Percentiles rank a stretch among this genome's conserved stretches.
Conservation (phyloP, 2,888 invertebrate species). For the Muscina levida region DNA sequence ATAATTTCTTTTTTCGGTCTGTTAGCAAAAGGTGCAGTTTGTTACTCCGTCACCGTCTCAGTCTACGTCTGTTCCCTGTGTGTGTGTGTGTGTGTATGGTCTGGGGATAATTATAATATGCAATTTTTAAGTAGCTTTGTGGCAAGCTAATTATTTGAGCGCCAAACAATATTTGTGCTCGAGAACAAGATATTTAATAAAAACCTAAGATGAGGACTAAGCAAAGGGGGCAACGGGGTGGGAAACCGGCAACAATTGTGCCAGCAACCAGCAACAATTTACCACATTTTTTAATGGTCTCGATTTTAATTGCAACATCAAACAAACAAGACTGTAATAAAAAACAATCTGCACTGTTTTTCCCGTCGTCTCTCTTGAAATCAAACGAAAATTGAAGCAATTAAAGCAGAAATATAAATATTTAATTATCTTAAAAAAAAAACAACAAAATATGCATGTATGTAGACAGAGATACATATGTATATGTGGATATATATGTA, state of each 20-base stretch:
- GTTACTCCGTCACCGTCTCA: background rate
- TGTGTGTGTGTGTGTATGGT: background rate
- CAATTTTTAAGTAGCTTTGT: slow-evolving; percentile 32
- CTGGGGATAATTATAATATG: slow-evolving; percentile 34
- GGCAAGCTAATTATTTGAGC: slow-evolving; percentile 25
- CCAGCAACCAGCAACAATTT: slow-evolving; percentile 33
- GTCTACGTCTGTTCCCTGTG: background rate
- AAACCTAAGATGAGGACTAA: background rate
- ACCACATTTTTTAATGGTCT: slow-evolving; percentile 63
- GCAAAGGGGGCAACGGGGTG: background rate
- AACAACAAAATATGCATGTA: too few relatives aligned
- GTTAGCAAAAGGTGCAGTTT: background rate
- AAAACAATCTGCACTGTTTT: slow-evolving; percentile 35
- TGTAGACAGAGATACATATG: too few relatives aligned
- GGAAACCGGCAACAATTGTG: background rate
- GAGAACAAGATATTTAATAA: slow-evolving; percentile 14
- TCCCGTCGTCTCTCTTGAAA: slow-evolving; percentile 18
- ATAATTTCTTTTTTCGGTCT: background rate
- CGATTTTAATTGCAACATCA: slow-evolving; percentile 66
- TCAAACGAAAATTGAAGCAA: slow-evolving; percentile 59
- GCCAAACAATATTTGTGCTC: background rate
- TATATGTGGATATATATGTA: background rate
- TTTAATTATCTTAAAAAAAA: slow-evolving; percentile 56
- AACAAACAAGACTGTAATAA: slow-evolving; percentile 64
- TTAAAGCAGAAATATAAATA: slow-evolving; percentile 57